A percentile compares a stretch with the other conserved stretches of the same genome.
Evolutionary conservation across 2,113 vertebrate genomes (phyloP).

Genomic region (Euleptes europaea): DNA sequence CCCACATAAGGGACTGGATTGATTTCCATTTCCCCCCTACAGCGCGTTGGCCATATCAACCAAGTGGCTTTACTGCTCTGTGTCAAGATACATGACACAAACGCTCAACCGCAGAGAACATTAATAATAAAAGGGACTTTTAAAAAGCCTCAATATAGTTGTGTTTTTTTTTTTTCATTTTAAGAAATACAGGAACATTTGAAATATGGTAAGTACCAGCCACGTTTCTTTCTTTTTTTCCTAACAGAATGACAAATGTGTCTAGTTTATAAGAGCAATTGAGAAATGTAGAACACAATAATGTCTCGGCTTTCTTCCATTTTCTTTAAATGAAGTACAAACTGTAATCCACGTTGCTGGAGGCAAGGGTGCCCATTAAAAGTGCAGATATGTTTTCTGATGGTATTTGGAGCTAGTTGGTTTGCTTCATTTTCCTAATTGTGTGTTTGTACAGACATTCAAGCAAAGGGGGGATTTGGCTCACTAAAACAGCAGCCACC

Average conservation of each 20-base stretch:
- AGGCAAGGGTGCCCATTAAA: conserved; percentile 15
- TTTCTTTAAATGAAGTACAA: conserved; percentile 56
- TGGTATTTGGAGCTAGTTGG: conserved; percentile 27
- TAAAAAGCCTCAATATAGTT: conserved; percentile 3
- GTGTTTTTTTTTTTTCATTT: neutral
- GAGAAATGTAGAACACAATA: conserved; percentile 57
- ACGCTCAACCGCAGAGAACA: conserved; percentile 5
- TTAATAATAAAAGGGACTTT: conserved; percentile 51
- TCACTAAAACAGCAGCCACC: conserved; percentile 14
- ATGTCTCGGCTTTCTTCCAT: conserved; percentile 35
- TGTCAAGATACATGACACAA: conserved; percentile 15
- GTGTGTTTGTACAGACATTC: neutral
- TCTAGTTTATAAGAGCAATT: conserved; percentile 61
- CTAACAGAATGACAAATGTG: conserved; percentile 57
- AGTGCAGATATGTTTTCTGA: conserved; percentile 5
- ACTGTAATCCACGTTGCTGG: neutral
- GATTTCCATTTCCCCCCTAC: no score
- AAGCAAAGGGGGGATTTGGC: no score
- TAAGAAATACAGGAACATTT: conserved; percentile 38
- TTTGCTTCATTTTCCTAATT: neutral
- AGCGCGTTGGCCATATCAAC: neutral
- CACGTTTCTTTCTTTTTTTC: conserved; percentile 60
- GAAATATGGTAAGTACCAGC: conserved; percentile 60
- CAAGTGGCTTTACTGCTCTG: conserved; percentile 4
- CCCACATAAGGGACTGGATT: no score